phyloP scores from a whole-genome alignment of 2,113 vertebrate species.

The Festucalex cinctus region DNA sequence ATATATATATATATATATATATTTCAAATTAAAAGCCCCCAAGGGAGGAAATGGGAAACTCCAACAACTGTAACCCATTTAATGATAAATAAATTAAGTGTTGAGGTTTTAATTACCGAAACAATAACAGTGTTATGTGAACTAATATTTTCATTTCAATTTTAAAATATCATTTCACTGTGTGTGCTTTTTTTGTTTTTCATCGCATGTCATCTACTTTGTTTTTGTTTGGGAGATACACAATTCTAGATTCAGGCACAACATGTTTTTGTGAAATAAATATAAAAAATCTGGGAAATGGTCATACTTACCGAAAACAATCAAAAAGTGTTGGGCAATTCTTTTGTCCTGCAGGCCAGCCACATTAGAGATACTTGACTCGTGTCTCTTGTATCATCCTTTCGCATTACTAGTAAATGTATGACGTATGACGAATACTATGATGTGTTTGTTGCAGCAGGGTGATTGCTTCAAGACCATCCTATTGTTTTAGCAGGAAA shows the following conservation, averaged over 20 bases:
- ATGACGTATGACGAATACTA: background rate
- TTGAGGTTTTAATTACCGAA: constrained; percentile 21
- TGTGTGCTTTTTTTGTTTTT: background rate
- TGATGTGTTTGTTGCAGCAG: constrained; percentile 22
- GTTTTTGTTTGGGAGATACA: background rate
- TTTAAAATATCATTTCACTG: background rate
- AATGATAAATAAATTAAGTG: constrained; percentile 41
- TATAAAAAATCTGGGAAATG: background rate
- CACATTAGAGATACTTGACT: background rate
- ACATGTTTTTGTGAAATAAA: constrained; percentile 5
- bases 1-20: no score
- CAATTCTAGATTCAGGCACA: constrained; percentile 11
- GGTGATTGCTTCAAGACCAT: constrained; percentile 20
- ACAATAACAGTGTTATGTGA: constrained; percentile 15
- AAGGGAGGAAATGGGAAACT: constrained; percentile 19
- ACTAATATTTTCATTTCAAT: background rate
- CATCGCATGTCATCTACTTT: background rate
- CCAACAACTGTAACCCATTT: constrained; percentile 28
- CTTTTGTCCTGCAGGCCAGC: background rate
- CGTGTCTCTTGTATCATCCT: background rate
- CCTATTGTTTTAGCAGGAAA: constrained; percentile 22
- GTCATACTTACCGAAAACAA: constrained; percentile 12
- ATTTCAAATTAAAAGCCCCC: constrained; percentile 39
- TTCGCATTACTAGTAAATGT: background rate
- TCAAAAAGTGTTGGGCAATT: background rate